Conservation (phyloP, 2,888 invertebrate species). For the Anticlea derivata region DNA sequence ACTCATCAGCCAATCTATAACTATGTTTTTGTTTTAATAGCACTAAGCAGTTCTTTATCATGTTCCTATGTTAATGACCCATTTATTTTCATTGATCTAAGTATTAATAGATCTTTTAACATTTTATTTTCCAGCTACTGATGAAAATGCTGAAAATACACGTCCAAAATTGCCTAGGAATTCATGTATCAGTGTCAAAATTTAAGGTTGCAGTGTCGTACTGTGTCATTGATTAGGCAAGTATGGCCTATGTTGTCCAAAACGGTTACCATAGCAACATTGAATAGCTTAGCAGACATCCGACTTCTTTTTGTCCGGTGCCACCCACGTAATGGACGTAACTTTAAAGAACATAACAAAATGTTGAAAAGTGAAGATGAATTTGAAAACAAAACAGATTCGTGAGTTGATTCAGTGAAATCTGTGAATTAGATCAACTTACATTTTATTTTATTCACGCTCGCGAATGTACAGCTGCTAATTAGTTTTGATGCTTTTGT, state of each 20-base stretch:
- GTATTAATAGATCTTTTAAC: too few relatives aligned
- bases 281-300: slow-evolving; percentile 63
- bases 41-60: not conserved
- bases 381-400: slow-evolving; percentile 40
- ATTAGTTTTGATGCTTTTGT: slow-evolving; percentile 21
- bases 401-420: slow-evolving; percentile 42
- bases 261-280: slow-evolving; percentile 71
- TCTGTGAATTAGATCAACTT: slow-evolving; percentile 21
- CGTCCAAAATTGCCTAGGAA: too few relatives aligned
- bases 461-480: slow-evolving; percentile 20
- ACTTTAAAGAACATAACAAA: slow-evolving; percentile 3
- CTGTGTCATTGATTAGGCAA: slow-evolving; percentile 15
- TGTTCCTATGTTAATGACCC: too few relatives aligned
- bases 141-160: too few relatives aligned
- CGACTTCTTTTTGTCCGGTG: slow-evolving; percentile 37
- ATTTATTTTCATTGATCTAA: too few relatives aligned
- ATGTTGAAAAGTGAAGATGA: slow-evolving; percentile 37
- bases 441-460: slow-evolving; percentile 15
- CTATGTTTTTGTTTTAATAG: slow-evolving; percentile 5
- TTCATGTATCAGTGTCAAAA: too few relatives aligned
- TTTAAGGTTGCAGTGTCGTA: not conserved
- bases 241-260: slow-evolving; percentile 55
- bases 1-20: slow-evolving; percentile 14
- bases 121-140: too few relatives aligned
- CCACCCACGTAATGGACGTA: slow-evolving; percentile 31